These are phyloP conservation scores for Mythimna ferrago DNA, from an alignment of 2,888 invertebrate species.

Conservation along the genomic window DNA sequence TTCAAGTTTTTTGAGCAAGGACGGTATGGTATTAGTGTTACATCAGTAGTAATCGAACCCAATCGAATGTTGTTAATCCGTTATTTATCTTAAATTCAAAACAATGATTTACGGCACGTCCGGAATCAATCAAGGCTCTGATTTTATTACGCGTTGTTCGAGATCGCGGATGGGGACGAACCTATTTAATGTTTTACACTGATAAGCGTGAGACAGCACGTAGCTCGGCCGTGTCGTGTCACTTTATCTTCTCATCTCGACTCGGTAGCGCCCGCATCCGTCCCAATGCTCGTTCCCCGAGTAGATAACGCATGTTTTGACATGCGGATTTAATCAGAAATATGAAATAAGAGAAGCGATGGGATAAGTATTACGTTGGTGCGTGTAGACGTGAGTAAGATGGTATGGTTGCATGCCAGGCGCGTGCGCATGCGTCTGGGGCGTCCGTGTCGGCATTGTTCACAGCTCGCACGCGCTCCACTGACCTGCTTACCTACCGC, in stretches of 20 bases:
- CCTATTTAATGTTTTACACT: constrained; percentile 64
- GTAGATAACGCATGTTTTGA: constrained; percentile 65
- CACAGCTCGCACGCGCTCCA: constrained; percentile 80
- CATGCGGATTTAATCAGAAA: constrained; percentile 43
- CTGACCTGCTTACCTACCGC: constrained; percentile 87
- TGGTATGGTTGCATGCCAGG: constrained; percentile 61
- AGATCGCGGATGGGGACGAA: constrained; percentile 32
- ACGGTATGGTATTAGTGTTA: constrained; percentile 17
- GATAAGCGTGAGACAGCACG: constrained; percentile 79
- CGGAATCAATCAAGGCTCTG: constrained; percentile 27
- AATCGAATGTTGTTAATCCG: constrained; percentile 12
- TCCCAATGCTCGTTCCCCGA: constrained; percentile 41
- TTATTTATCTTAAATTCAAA: constrained; percentile 31
- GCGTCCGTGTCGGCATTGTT: constrained; percentile 78
- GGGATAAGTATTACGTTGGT: constrained; percentile 62
- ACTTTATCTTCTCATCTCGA: constrained; percentile 71
- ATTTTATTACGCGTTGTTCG: constrained; percentile 13
- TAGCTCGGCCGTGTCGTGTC: constrained; percentile 71
- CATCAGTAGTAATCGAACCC: constrained; percentile 7
- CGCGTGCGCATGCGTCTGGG: constrained; percentile 73
- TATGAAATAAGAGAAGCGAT: constrained; percentile 55
- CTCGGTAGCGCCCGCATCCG: constrained; percentile 69
- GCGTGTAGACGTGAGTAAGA: constrained; percentile 33
- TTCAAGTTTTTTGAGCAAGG: constrained; percentile 50
- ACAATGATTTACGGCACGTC: constrained; percentile 28